phyloP scores from a whole-genome alignment of 2,888 invertebrate species.

The Lamellibrachia satsuma region DNA sequence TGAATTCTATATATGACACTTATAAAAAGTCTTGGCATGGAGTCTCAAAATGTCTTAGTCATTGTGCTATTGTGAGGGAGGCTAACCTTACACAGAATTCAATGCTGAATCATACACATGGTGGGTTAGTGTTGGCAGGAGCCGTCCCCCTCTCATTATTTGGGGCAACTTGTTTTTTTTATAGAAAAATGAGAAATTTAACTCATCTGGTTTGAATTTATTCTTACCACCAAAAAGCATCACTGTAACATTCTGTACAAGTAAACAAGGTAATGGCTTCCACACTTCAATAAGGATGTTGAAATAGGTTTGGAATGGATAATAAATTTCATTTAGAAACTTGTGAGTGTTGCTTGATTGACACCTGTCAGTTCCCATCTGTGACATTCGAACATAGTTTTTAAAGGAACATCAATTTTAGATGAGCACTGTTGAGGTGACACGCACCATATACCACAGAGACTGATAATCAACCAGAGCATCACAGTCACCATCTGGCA shows the following conservation, averaged over 20 bases:
- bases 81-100: neutral
- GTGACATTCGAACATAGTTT: neutral
- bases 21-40: neutral
- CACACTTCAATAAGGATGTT: neutral
- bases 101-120: neutral
- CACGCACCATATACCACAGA: neutral
- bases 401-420: constrained; percentile 17
- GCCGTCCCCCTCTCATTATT: neutral
- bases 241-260: neutral
- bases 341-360: neutral
- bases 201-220: neutral
- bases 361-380: neutral
- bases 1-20: constrained; percentile 6
- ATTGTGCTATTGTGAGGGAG: neutral
- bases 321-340: constrained; percentile 1
- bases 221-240: neutral
- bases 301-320: neutral
- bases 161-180: neutral
- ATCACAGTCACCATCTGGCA: neutral
- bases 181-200: neutral
- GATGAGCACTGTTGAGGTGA: neutral
- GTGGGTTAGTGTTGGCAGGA: neutral
- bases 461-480: neutral
- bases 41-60: constrained; percentile 2
- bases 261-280: neutral